Evolutionary conservation across 2,797 vertebrate genomes (phyloP), one percentile per base, ranked within the genome.

Genomic region (Sebastes glaucus): DNA sequence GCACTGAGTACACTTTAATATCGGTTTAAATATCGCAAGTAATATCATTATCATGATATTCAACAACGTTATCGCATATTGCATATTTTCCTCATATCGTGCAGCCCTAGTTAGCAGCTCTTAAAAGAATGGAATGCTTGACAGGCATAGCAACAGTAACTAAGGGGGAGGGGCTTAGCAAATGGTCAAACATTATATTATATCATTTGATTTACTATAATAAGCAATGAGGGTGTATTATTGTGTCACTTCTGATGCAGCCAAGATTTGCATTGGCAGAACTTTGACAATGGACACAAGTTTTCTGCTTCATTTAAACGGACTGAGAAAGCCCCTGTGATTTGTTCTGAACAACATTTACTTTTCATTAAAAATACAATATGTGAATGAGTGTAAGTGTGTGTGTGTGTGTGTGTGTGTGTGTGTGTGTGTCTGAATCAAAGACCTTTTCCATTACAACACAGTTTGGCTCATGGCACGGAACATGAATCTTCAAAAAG

Each of bases 371-470:
- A 71, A 72, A 79, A 69, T 28, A 64, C 68, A 78, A 22, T 11
- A 18, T 27, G 22, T 35, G 64, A 75, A 64, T 57, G 23, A 23
- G 27, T 59, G 30, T 78, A n/a, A 66, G 46, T 60, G 67, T 60
- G 56, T 65, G 11, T 33, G 32, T 60, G 46, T 67, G 63, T 38
- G 62, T 35, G 49, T 62, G 14, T 57, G 63, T 49, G 22, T 66
- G n/a, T 49, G 35, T 55, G 56, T 30, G 60, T 33, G 56, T 53
- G 38, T 76, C 13, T 84, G 52, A 63, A 82, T 88, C 74, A 86
- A 83, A 86, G 42, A 52, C 35, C 69, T 77, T 78, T 88, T 91
- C 90, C 91, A 92, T 92, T 79, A 87, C 74, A 84, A 42, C 69
- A 82, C 65, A 76, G 27, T 74, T 74, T 77, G 86, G 73, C 78